phyloP scores from a whole-genome alignment of 2,888 invertebrate species.

The Hirtodrosophila trivittata region DNA sequence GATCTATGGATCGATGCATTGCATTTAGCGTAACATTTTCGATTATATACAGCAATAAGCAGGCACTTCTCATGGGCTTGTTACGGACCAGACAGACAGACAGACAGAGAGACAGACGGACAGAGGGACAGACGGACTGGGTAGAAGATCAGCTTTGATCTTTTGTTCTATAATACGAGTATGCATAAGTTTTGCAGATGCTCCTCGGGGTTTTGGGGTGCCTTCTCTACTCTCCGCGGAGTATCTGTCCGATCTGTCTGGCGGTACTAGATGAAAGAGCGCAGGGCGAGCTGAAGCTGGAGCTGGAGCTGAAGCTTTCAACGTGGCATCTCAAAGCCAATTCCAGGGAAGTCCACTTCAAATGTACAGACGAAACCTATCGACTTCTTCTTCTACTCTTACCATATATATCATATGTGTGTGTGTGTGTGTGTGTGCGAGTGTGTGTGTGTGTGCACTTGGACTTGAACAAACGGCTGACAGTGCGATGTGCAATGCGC shows the following conservation, averaged over 20 bases:
- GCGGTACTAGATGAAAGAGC: slow-evolving; percentile 61
- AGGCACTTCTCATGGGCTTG: slow-evolving; percentile 21
- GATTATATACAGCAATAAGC: slow-evolving; percentile 57
- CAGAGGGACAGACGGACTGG: not conserved
- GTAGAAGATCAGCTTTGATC: slow-evolving; percentile 42
- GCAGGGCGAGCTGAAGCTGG: slow-evolving; percentile 34
- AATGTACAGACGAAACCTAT: slow-evolving; percentile 23
- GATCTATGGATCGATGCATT: slow-evolving; percentile 53
- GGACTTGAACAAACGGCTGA: slow-evolving; percentile 45
- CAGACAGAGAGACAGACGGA: not conserved
- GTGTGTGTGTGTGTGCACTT: slow-evolving; percentile 44
- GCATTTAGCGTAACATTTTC: slow-evolving; percentile 63
- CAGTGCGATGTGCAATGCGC: slow-evolving; percentile 28
- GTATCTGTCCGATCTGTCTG: too few relatives aligned
- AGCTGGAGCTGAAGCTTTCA: slow-evolving; percentile 39
- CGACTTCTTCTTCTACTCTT: slow-evolving; percentile 25
- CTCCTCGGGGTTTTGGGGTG: not conserved
- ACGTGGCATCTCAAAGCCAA: slow-evolving; percentile 56
- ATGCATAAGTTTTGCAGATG: slow-evolving; percentile 40
- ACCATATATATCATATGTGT: not conserved
- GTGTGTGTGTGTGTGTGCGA: not conserved
- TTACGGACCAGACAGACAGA: slow-evolving; percentile 7
- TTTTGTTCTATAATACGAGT: slow-evolving; percentile 33
- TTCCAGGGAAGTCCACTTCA: slow-evolving; percentile 76
- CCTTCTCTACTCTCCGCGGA: too few relatives aligned